Evolutionary conservation across 2,797 vertebrate genomes (phyloP).

Genomic region (Macropodus opercularis): DNA sequence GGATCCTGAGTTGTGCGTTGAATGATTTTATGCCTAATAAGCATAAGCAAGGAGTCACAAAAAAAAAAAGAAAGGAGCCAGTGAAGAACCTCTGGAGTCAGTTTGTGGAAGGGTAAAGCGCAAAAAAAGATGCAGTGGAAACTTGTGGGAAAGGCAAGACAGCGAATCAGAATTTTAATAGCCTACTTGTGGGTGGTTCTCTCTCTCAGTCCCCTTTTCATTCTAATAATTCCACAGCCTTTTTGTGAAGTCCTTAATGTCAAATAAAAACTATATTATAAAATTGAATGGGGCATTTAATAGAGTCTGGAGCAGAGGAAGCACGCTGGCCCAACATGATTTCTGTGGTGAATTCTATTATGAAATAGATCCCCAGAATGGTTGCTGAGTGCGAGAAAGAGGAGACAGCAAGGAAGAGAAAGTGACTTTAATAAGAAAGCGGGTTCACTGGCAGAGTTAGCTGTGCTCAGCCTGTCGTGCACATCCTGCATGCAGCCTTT

Average conservation of each 20-base stretch:
- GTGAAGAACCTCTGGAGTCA: constrained; percentile 31
- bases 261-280: constrained; percentile 79
- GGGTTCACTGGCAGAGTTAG: constrained; percentile 62
- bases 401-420: constrained; percentile 33
- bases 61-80: constrained; percentile 15
- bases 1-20: background rate
- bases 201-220: constrained; percentile 16
- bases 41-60: constrained; percentile 35
- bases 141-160: constrained; percentile 21
- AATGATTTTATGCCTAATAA: constrained; percentile 17
- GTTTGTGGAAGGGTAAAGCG: constrained; percentile 29
- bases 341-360: constrained; percentile 79
- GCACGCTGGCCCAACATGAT: constrained; percentile 70
- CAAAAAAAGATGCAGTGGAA: constrained; percentile 28
- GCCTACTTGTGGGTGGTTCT: constrained; percentile 28
- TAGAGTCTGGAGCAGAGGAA: constrained; percentile 74
- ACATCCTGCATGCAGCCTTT: constrained; percentile 28
- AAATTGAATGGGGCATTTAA: constrained; percentile 79
- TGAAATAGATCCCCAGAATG: constrained; percentile 73
- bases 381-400: constrained; percentile 56
- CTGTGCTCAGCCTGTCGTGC: constrained; percentile 31
- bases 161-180: constrained; percentile 46
- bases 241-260: constrained; percentile 75
- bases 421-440: constrained; percentile 57
- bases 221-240: constrained; percentile 59